Conservation (phyloP, 64 coral and sea anemone genomes). For the Cladopsammia gracilis region DNA sequence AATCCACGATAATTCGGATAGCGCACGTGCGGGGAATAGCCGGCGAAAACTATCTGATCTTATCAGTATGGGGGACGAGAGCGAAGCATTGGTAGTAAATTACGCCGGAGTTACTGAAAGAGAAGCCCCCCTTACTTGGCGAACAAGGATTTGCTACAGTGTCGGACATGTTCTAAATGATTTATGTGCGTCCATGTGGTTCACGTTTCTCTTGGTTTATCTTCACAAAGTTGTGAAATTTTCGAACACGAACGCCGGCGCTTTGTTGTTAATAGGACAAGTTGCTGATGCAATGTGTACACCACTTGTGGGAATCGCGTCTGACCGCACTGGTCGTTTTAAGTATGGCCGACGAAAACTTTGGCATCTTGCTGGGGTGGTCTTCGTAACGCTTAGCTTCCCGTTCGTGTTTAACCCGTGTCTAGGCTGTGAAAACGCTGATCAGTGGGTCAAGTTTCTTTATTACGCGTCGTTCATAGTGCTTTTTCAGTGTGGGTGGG, state of each 20-base stretch:
- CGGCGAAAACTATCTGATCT: no score
- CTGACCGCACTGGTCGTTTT: slow-evolving; percentile 69
- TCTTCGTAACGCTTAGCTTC: slow-evolving; percentile 65
- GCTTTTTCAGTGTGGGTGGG: slow-evolving; percentile 94
- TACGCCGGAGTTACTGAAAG: neutral
- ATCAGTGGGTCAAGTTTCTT: slow-evolving; percentile 72
- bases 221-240: slow-evolving; percentile 85
- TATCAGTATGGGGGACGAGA: neutral
- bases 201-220: slow-evolving; percentile 88
- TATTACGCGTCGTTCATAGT: slow-evolving; percentile 89
- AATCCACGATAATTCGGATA: no score
- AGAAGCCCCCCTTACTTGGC: slow-evolving; percentile 36
- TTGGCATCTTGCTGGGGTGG: slow-evolving; percentile 82
- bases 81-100: neutral
- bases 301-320: slow-evolving; percentile 85
- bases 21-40: no score
- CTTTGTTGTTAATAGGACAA: slow-evolving; percentile 78
- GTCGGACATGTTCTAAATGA: slow-evolving; percentile 91
- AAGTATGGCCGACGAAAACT: slow-evolving; percentile 85
- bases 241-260: slow-evolving; percentile 77
- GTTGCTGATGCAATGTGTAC: slow-evolving; percentile 83
- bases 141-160: slow-evolving; percentile 74
- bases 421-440: slow-evolving; percentile 68
- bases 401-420: slow-evolving; percentile 91
- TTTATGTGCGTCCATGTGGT: slow-evolving; percentile 90